Base-by-base conservation (phyloP, 1,140 invertebrate genomes). In the Eupeodes corollae region DNA sequence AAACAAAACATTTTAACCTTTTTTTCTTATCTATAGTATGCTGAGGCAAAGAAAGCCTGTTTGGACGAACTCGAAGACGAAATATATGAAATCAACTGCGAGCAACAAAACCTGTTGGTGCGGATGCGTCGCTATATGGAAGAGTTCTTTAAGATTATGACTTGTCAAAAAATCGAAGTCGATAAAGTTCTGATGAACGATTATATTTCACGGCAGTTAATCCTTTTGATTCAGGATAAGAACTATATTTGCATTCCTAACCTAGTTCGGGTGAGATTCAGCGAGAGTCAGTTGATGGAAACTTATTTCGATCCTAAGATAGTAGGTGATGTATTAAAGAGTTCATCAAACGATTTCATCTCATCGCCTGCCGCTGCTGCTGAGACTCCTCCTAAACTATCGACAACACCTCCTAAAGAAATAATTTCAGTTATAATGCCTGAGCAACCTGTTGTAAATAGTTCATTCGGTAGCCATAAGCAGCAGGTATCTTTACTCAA, bases 21-120 rank as follows among this genome's bases (percentile, higher is more conserved):
- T 26, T 26, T 26, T 26, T 8, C 3, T 26, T 26, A 3, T 8
- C 21, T 8, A 5, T 8, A 26, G 21, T 26, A 26, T 26, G 21
- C 21, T 26, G 21, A 26, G 8, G 21, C 21, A 26, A 26, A 19
- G 18, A 21, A 34, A 47, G 18, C 32, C 5, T 40, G 21, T 26
- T 18, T 67, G 14, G 59, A 65, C 30, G 64, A 67, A 44, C 42
- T 67, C 39, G 64, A 67, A 44, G 43, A 46, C 8, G 64, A 67
- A 50, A 53, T 67, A 15, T 60, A 57, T 39, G 60, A 67, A 43
- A 67, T 67, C 13, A 67, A 65, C 48, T 57, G 56, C 6, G 65
- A 67, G 35, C 60, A 67, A 15, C 54, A 65, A 42, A 62, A 45
- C 44, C 46, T 67, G 5, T 47, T 65, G 42, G 15, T 62, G 19